A percentile compares a stretch with the other conserved stretches of the same genome.
Conservation (phyloP, 2,888 invertebrate species). For the Polydrusus tereticollis region DNA sequence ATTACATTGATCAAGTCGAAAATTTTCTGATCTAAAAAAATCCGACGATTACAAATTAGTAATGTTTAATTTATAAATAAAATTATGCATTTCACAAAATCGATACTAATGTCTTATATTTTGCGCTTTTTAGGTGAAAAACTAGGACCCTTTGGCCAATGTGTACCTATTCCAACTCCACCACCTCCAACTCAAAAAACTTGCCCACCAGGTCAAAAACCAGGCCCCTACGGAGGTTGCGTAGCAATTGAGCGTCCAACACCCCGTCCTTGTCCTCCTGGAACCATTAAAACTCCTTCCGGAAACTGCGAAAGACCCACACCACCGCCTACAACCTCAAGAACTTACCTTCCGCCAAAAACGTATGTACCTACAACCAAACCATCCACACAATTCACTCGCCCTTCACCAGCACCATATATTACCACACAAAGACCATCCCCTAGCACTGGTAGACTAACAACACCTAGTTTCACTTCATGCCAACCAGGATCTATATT, state of each 20-base stretch:
- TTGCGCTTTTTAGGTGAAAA: slow-evolving; percentile 24
- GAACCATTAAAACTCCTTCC: slow-evolving; percentile 50
- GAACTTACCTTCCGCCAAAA: slow-evolving; percentile 56
- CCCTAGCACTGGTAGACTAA: slow-evolving; percentile 50
- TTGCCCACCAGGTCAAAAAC: slow-evolving; percentile 11
- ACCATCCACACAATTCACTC: slow-evolving; percentile 49
- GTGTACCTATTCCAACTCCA: slow-evolving; percentile 23
- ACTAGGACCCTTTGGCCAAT: slow-evolving; percentile 53
- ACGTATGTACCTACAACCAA: slow-evolving; percentile 56
- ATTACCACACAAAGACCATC: slow-evolving; percentile 46
- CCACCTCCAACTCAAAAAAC: slow-evolving; percentile 39
- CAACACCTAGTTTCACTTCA: slow-evolving; percentile 37
- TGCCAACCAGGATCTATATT: slow-evolving; percentile 39
- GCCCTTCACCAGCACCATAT: slow-evolving; percentile 50
- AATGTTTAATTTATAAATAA: no score
- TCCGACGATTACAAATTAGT: no score
- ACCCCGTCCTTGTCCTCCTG: slow-evolving; percentile 51
- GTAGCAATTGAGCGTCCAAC: slow-evolving; percentile 28
- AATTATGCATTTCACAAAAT: no score
- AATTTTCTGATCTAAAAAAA: not conserved
- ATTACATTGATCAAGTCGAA: not conserved
- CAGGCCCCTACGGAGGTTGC: slow-evolving; percentile 13
- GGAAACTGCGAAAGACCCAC: slow-evolving; percentile 50
- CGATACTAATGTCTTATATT: slow-evolving; percentile 13
- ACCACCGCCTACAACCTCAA: slow-evolving; percentile 46